phyloP scores from a whole-genome alignment of 2,888 invertebrate genomes.

The Hetaerina titia region DNA sequence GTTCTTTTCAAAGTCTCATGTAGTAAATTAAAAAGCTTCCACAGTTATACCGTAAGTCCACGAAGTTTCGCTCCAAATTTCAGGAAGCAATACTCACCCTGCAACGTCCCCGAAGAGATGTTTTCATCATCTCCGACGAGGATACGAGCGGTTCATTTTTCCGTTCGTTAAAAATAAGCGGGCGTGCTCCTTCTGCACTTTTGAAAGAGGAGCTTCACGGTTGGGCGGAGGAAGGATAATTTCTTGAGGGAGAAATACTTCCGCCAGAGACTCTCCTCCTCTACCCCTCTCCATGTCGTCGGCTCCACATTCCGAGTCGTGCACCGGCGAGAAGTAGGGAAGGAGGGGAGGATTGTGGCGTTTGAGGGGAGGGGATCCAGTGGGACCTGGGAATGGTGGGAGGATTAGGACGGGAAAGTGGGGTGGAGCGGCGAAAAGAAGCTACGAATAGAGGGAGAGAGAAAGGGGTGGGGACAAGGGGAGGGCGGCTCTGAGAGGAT shows the following conservation, averaged over 20 bases:
- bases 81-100: background rate
- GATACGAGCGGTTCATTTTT: background rate
- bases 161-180: background rate
- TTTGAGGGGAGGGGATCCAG: no score
- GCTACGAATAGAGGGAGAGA: background rate
- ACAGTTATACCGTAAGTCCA: no score
- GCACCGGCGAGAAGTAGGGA: no score
- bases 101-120: background rate
- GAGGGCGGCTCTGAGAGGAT: background rate
- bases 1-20: no score
- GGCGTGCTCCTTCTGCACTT: background rate
- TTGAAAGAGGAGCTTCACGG: background rate
- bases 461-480: background rate
- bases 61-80: background rate
- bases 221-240: background rate
- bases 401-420: background rate
- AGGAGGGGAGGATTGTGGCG: no score
- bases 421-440: background rate
- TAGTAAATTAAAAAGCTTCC: no score
- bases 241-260: background rate
- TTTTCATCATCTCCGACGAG: background rate
- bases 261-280: background rate
- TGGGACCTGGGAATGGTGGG: background rate
- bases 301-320: no score
- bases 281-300: no score